Conservation (phyloP, 1,140 invertebrate species). For the Camponotus pennsylvanicus region DNA sequence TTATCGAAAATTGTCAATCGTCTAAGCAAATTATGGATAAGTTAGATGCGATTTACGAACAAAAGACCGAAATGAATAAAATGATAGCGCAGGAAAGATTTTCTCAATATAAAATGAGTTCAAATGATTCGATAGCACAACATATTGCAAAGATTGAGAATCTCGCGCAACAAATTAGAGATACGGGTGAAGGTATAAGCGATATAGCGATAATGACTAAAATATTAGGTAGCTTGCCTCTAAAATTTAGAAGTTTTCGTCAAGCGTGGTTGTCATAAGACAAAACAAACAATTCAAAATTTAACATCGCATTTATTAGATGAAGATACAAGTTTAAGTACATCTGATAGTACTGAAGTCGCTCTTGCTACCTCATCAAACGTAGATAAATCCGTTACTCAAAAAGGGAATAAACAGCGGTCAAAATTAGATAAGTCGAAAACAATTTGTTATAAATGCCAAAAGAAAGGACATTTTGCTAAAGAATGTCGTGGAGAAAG, state of each 20-base stretch:
- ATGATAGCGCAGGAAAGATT: not conserved
- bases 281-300: slow-evolving; percentile 1
- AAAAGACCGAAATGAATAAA: not conserved
- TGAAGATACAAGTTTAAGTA: not conserved
- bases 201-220: slow-evolving; percentile 3
- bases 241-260: not conserved
- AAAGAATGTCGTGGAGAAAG: not conserved
- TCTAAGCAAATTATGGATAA: not conserved
- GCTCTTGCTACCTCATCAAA: not conserved
- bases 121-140: not conserved
- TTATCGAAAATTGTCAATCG: not conserved
- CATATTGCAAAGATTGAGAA: slow-evolving; percentile 3
- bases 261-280: not conserved
- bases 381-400: not conserved
- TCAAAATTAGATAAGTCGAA: not conserved
- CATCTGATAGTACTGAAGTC: not conserved
- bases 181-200: not conserved
- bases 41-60: not conserved
- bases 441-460: not conserved
- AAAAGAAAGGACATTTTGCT: not conserved
- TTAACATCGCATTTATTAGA: not conserved
- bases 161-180: not conserved
- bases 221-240: not conserved
- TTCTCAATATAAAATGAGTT: not conserved
- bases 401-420: not conserved